Evolutionary conservation across 2,113 vertebrate genomes (phyloP).

Genomic region (Periophthalmodon schlosseri): DNA sequence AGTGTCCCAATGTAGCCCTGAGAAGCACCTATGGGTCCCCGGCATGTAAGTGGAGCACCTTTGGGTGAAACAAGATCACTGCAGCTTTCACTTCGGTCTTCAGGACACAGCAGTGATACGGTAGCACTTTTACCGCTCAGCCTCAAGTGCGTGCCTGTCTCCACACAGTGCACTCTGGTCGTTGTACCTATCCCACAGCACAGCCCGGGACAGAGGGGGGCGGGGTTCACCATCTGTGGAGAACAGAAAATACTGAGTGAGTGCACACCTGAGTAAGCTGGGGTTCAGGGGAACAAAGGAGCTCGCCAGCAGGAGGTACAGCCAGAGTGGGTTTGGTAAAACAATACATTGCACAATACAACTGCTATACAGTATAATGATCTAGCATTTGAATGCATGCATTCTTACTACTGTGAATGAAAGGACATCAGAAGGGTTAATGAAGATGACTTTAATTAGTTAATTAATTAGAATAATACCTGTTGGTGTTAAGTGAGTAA

Average conservation of each 20-base stretch:
- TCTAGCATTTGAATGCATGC: no score
- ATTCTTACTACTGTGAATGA: no score
- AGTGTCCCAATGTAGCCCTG: constrained; percentile 35
- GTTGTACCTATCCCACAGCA: constrained; percentile 66
- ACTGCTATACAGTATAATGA: not conserved
- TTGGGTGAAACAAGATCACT: constrained; percentile 80
- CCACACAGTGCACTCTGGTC: constrained; percentile 59
- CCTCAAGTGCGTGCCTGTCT: constrained; percentile 47
- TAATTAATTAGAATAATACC: not conserved
- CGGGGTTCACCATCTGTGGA: constrained; percentile 74
- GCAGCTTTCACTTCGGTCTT: constrained; percentile 70
- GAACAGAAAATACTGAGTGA: constrained; percentile 36
- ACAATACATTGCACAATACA: not conserved
- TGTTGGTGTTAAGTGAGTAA: not conserved
- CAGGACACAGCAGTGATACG: constrained; percentile 46
- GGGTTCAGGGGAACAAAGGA: constrained; percentile 17
- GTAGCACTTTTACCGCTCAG: constrained; percentile 65
- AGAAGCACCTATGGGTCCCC: constrained; percentile 48
- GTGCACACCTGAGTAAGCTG: constrained; percentile 34
- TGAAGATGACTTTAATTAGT: not conserved
- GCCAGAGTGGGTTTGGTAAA: not conserved
- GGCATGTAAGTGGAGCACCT: constrained; percentile 69
- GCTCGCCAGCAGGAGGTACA: constrained; percentile 17
- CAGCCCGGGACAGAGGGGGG: constrained; percentile 44
- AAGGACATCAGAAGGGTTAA: not conserved